Base-by-base conservation (phyloP, 2,888 invertebrate species). In the Pandemis corylana region DNA sequence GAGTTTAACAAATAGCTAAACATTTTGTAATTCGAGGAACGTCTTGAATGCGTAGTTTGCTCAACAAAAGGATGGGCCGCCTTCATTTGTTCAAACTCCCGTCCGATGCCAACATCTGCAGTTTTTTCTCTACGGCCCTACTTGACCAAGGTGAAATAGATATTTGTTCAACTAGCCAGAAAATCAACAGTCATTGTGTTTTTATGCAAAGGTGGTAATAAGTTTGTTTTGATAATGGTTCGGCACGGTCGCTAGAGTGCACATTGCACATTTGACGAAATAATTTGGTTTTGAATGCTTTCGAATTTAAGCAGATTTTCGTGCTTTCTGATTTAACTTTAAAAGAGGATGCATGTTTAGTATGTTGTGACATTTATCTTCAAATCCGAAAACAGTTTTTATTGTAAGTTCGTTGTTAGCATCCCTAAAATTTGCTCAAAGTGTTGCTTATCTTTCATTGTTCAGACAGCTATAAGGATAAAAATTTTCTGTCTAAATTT, bases 1-100 rank as follows among this genome's bases (percentile, higher is more conserved):
- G 90, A 91, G 85, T 93, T 91, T 93, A 93, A 94, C 94, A 94
- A 94, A 94, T 94, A 92, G 90, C 92, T 92, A 94, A 94, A 90
- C 90, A 91, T 91, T 94, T 91, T 89, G 90, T 91, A 89, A 93
- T 94, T 93, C 94, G 91, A 84, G 83, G 93, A 94, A 94, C 88
- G 89, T 88, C 85, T 89, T 90, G 87, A 92, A 92, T 90, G 87
- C 89, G 86, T 89, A 89, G 90, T 92, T 91, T 89, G 85, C 83
- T 88, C 87, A 89, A 94, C 93, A 93, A 94, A 87, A 71, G 81
- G 89, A 85, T 81, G 85, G 84, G 88, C 87, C 87, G 83, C 83
- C 86, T 83, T 80, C 81, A 84, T 86, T 91, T 93, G 89, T 91
- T 85, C 83, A 80, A 79, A 78, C 83, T 84, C 87, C 90, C 84